Evolutionary conservation across 2,113 vertebrate genomes (phyloP), one percentile per base, ranked within the genome.

Genomic region (Anolis sagrei): DNA sequence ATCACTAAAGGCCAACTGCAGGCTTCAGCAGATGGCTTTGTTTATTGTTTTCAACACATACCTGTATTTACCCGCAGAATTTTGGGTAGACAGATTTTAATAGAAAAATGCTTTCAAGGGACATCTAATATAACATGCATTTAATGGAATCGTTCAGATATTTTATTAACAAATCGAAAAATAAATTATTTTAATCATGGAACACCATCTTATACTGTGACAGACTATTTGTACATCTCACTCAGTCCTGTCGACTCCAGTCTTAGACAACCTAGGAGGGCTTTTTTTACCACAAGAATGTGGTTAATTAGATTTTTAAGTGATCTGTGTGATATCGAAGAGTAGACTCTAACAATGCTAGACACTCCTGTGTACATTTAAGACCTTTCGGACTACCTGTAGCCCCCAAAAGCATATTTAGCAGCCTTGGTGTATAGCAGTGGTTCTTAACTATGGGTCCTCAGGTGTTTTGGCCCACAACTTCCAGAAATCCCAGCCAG

Each of bases 1-100:
- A 61, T 68, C 66, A 85, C 73, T 14, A 85, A 86, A 81, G 76
- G 81, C 29, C 25, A 4, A 5, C 62, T 81, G 29, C 44, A 18
- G 3, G 81, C 85, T 76, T 21, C 9, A 81, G 25, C 86, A 85
- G 64, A 70, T 82, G 29, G 54, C 7, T 85, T 85, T 64, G 27
- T 2, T 82, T 49, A 90, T 78, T 44, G 66, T 23, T 21, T 64
- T 66, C 51, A 39, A 36, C 19, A 86, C 81, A 39, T 5, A 25
- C n/a, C 77, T 34, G 0, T 7, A 62, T 78, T 62, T 80, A 87
- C 66, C 83, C 21, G 75, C 0, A 19, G 25, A 68, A 18, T 7
- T 88, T 19, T 48, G 66, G 44, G 7, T 54, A 36, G 34, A 61
- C 62, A 61, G 48, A 72, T 16, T 36, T 44, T 68, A n/a, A 69